These are phyloP conservation scores for Gymnocypris eckloni DNA, from an alignment of 2,797 vertebrate species.

Conservation along the genomic window DNA sequence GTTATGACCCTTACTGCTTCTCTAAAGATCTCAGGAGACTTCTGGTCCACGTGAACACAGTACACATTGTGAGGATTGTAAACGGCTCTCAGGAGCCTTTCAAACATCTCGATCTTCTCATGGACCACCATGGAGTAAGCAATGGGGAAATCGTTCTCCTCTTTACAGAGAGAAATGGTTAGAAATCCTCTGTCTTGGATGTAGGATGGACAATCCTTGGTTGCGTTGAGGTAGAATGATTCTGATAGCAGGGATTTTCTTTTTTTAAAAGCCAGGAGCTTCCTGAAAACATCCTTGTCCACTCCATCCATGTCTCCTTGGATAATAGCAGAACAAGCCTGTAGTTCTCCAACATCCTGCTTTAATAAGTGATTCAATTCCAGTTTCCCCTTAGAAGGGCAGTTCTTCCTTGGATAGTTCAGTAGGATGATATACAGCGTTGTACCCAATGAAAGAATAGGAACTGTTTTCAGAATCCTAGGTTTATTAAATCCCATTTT, in stretches of 20 bases:
- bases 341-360: constrained; percentile 62
- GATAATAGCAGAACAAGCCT: constrained; percentile 74
- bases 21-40: constrained; percentile 74
- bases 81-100: constrained; percentile 77
- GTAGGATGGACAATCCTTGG: constrained; percentile 78
- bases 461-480: neutral
- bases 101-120: constrained; percentile 87
- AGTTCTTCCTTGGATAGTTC: constrained; percentile 3
- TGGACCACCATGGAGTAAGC: constrained; percentile 90
- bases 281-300: constrained; percentile 56
- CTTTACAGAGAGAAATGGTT: constrained; percentile 73
- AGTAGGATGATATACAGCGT: constrained; percentile 49
- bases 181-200: constrained; percentile 73
- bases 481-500: neutral
- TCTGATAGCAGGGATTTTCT: no score
- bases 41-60: constrained; percentile 85
- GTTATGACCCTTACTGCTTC: constrained; percentile 74
- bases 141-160: constrained; percentile 83
- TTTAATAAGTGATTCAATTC: constrained; percentile 27
- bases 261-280: constrained; percentile 63
- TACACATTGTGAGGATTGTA: constrained; percentile 84
- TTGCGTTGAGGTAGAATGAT: constrained; percentile 76
- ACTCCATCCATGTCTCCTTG: constrained; percentile 67
- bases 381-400: neutral
- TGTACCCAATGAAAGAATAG: constrained; percentile 18